A percentile compares a stretch with the other conserved stretches of the same genome.
These are phyloP conservation scores for Ctenopoma multispine DNA, from an alignment of 2,797 vertebrate species.

Conservation along the genomic window DNA sequence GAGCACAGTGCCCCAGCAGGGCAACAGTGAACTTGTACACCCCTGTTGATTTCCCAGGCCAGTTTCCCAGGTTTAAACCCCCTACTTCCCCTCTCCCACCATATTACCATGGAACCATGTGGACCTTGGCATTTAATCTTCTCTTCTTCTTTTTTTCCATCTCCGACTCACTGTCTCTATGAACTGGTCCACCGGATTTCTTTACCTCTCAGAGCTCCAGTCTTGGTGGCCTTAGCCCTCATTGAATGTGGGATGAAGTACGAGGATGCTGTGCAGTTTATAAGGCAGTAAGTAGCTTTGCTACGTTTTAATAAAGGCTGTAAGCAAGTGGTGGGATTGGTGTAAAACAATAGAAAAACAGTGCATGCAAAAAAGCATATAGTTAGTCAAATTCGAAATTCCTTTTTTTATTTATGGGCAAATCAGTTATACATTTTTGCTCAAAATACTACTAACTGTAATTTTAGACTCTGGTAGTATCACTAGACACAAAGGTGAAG, in stretches of 20 bases:
- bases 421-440: too few species aligned
- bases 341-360: not conserved
- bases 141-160: slow-evolving; percentile 45
- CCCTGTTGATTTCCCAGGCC: slow-evolving; percentile 81
- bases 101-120: slow-evolving; percentile 69
- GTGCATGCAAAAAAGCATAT: not conserved
- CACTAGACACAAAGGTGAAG: slow-evolving; percentile 4
- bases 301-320: not conserved
- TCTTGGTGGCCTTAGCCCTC: slow-evolving; percentile 97
- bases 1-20: slow-evolving; percentile 63
- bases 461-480: not conserved
- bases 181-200: slow-evolving; percentile 48
- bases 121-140: slow-evolving; percentile 73
- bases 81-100: slow-evolving; percentile 3
- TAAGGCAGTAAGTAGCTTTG: slow-evolving; percentile 93
- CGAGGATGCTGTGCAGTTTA: slow-evolving; percentile 98
- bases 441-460: not conserved
- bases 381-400: not conserved
- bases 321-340: not conserved
- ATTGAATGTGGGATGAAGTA: slow-evolving; percentile 99
- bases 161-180: slow-evolving; percentile 43
- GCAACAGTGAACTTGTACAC: slow-evolving; percentile 56
- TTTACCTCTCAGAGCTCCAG: slow-evolving; percentile 90
- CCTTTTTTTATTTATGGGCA: too few species aligned
- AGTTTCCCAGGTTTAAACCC: slow-evolving; percentile 75